Percentiles rank a stretch among this genome's conserved stretches.
Evolutionary conservation across 2,113 vertebrate genomes (phyloP).

Genomic region (Alethe castanea): DNA sequence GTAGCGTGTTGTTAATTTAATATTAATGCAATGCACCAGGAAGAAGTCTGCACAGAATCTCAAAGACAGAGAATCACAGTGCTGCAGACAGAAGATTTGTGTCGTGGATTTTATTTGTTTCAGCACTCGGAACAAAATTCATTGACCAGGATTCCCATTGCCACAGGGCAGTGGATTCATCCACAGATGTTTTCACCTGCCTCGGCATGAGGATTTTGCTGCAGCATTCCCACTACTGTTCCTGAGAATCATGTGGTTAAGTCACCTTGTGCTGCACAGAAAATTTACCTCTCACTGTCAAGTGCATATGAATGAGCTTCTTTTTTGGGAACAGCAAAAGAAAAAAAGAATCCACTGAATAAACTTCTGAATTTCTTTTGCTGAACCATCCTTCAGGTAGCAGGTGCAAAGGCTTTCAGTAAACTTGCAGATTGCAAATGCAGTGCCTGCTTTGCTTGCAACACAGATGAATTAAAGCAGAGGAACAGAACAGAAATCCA

Average conservation of each 20-base stretch:
- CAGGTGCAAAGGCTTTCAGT: constrained; percentile 37
- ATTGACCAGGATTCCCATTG: constrained; percentile 2
- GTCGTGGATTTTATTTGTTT: not conserved
- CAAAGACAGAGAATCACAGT: constrained; percentile 51
- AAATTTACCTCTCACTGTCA: constrained; percentile 45
- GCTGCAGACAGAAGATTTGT: constrained; percentile 24
- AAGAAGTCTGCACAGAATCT: constrained; percentile 59
- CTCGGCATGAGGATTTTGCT: not conserved
- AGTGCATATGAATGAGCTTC: constrained; percentile 47
- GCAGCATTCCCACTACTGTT: not conserved
- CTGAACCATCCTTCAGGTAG: constrained; percentile 26
- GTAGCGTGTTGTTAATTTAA: constrained; percentile 72
- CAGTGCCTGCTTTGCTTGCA: not conserved
- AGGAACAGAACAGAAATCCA: not conserved
- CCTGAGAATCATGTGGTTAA: constrained; percentile 24
- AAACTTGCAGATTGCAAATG: not conserved
- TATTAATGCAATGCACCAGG: constrained; percentile 68
- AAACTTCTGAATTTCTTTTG: constrained; percentile 48
- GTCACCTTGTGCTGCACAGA: constrained; percentile 20
- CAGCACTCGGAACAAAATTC: not conserved
- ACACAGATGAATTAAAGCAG: not conserved
- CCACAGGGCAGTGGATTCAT: not conserved
- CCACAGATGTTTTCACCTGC: not conserved
- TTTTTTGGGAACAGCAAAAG: constrained; percentile 43
- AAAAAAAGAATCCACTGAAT: constrained; percentile 10